phyloP scores from a whole-genome alignment of 2,888 invertebrate species.

The Eurytoma adleriae region DNA sequence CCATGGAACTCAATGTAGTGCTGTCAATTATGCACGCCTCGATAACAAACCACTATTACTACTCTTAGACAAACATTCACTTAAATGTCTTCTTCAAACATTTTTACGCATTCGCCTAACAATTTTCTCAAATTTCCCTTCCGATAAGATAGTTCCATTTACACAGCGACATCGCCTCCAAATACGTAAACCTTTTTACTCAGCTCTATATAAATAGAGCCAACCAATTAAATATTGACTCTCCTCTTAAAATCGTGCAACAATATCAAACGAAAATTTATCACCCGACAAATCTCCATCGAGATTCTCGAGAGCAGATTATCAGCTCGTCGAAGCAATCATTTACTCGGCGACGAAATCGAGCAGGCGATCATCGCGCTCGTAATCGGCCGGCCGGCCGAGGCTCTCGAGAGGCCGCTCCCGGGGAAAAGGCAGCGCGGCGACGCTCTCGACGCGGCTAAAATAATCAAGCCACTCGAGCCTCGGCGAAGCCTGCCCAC shows the following conservation, averaged over 20 bases:
- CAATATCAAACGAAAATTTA: too few relatives aligned
- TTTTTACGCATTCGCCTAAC: not conserved
- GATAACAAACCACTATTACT: constrained; percentile 14
- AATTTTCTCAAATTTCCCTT: not conserved
- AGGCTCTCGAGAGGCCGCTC: too few relatives aligned
- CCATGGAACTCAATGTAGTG: not conserved
- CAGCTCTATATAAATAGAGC: too few relatives aligned
- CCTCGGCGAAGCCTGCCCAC: not conserved
- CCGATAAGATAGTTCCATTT: too few relatives aligned
- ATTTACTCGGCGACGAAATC: too few relatives aligned
- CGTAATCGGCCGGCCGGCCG: too few relatives aligned
- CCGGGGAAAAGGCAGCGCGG: too few relatives aligned
- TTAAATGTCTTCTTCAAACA: constrained; percentile 6
- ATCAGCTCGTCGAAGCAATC: not conserved
- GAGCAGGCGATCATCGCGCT: not conserved
- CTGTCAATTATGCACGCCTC: not conserved
- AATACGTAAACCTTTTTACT: too few relatives aligned
- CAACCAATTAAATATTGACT: too few relatives aligned
- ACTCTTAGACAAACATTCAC: constrained; percentile 2
- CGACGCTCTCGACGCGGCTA: not conserved
- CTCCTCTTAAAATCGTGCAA: too few relatives aligned
- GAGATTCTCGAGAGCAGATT: not conserved
- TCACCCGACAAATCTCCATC: too few relatives aligned
- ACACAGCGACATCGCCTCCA: too few relatives aligned
- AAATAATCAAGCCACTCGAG: constrained; percentile 47